Conservation (phyloP, 2,888 invertebrate species). For the Caradrina kadenii region DNA sequence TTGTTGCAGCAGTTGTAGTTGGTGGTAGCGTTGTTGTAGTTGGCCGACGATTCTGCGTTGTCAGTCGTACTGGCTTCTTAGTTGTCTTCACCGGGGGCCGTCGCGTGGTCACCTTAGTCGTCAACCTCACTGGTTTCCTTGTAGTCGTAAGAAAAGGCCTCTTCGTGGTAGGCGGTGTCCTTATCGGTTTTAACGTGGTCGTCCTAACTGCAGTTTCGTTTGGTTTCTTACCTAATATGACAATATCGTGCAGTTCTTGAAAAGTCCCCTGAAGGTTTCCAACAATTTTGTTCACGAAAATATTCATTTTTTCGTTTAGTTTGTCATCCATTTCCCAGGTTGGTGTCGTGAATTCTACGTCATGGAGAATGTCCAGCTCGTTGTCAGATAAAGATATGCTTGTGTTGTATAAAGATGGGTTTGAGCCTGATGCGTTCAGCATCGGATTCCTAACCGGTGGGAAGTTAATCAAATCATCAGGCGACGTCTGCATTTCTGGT, state of each 20-base stretch:
- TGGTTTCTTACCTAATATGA: constrained; percentile 88
- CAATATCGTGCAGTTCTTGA: constrained; percentile 94
- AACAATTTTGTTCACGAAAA: constrained; percentile 95
- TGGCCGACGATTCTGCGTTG: constrained; percentile 74
- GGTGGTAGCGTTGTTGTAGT: constrained; percentile 70
- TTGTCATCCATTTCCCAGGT: constrained; percentile 94
- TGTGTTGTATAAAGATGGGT: constrained; percentile 85
- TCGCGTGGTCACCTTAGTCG: constrained; percentile 73
- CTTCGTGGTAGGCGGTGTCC: constrained; percentile 81
- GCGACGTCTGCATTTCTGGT: constrained; percentile 92
- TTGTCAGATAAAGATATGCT: constrained; percentile 89
- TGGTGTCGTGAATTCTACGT: constrained; percentile 94
- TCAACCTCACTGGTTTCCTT: constrained; percentile 79
- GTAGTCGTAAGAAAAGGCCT: constrained; percentile 86
- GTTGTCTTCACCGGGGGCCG: constrained; percentile 84
- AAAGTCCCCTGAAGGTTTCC: constrained; percentile 96
- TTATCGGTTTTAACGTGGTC: constrained; percentile 84
- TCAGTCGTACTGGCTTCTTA: constrained; percentile 81
- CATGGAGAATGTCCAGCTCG: constrained; percentile 86
- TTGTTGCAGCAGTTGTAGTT: constrained; percentile 74
- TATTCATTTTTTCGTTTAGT: constrained; percentile 94
- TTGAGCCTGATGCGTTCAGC: constrained; percentile 92
- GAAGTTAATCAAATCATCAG: constrained; percentile 94
- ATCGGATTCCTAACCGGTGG: constrained; percentile 96
- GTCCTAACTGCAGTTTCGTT: constrained; percentile 79